Conservation (phyloP, 2,888 invertebrate genomes). For the Craniophora ligustri region DNA sequence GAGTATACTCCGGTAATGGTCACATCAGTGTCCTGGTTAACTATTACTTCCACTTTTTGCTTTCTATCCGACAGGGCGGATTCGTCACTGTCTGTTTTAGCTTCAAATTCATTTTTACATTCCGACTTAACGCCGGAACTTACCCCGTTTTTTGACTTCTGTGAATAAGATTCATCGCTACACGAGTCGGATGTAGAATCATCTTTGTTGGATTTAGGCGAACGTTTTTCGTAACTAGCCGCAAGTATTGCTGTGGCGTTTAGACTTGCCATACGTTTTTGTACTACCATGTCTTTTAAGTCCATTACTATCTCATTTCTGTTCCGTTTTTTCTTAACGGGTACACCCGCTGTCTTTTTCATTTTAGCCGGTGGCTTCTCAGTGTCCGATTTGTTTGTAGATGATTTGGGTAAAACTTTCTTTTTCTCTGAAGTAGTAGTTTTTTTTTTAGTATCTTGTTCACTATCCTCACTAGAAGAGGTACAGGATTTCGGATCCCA, state of each 20-base stretch:
- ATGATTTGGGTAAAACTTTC: slow-evolving; percentile 70
- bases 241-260: slow-evolving; percentile 97
- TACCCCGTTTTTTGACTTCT: slow-evolving; percentile 86
- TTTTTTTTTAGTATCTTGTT: slow-evolving; percentile 82
- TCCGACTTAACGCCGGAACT: slow-evolving; percentile 88
- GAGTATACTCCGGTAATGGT: slow-evolving; percentile 96
- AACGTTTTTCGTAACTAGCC: slow-evolving; percentile 94
- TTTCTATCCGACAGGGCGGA: slow-evolving; percentile 72
- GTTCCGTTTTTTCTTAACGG: slow-evolving; percentile 87
- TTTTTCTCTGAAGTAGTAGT: slow-evolving; percentile 73
- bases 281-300: slow-evolving; percentile 95
- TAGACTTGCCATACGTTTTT: slow-evolving; percentile 96
- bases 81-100: slow-evolving; percentile 81
- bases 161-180: slow-evolving; percentile 85
- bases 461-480: slow-evolving; percentile 89
- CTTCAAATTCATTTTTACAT: slow-evolving; percentile 78
- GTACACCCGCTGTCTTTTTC: slow-evolving; percentile 80
- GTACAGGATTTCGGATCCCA: slow-evolving; percentile 94
- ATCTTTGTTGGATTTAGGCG: slow-evolving; percentile 88
- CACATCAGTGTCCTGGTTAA: slow-evolving; percentile 95
- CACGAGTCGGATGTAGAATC: slow-evolving; percentile 89
- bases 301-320: slow-evolving; percentile 92
- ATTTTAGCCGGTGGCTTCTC: slow-evolving; percentile 84
- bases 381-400: slow-evolving; percentile 82
- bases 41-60: slow-evolving; percentile 93